Evolutionary conservation across 2,797 vertebrate genomes (phyloP).

Genomic region (Nyctalus aviator): DNA sequence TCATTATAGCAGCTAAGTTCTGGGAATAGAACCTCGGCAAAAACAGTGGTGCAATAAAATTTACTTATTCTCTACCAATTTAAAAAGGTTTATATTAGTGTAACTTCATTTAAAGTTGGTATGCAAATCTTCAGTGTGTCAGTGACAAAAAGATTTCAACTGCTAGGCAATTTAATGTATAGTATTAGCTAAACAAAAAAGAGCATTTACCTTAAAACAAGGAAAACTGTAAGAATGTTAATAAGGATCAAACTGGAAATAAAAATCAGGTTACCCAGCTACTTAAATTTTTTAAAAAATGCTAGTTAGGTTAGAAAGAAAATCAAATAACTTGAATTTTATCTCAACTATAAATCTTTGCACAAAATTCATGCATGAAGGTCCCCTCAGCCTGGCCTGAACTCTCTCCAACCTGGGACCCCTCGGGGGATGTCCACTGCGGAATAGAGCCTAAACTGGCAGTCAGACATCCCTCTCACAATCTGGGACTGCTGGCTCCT

Average conservation of each 20-base stretch:
- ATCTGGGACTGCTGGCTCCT: no score
- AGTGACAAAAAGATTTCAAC: constrained; percentile 35
- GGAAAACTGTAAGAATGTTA: neutral
- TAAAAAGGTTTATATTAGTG: constrained; percentile 61
- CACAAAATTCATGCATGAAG: no score
- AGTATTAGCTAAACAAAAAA: constrained; percentile 51
- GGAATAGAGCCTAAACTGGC: no score
- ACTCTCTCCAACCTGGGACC: no score
- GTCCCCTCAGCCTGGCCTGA: no score
- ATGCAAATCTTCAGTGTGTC: constrained; percentile 36
- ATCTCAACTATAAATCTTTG: neutral
- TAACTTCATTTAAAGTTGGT: constrained; percentile 57
- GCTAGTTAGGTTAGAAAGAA: constrained; percentile 4
- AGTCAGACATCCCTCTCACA: no score
- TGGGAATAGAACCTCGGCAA: constrained; percentile 67
- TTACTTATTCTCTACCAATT: constrained; percentile 55
- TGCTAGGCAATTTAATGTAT: constrained; percentile 35
- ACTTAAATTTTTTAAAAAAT: neutral
- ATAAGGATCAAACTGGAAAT: neutral
- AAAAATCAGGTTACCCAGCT: neutral
- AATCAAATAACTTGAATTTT: constrained; percentile 33
- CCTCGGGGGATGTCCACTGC: no score
- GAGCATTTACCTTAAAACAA: constrained; percentile 16
- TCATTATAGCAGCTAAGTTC: constrained; percentile 69
- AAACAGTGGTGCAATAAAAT: constrained; percentile 63